Conservation (phyloP, 2,113 vertebrate genomes). For the Porphyrio hochstetteri region DNA sequence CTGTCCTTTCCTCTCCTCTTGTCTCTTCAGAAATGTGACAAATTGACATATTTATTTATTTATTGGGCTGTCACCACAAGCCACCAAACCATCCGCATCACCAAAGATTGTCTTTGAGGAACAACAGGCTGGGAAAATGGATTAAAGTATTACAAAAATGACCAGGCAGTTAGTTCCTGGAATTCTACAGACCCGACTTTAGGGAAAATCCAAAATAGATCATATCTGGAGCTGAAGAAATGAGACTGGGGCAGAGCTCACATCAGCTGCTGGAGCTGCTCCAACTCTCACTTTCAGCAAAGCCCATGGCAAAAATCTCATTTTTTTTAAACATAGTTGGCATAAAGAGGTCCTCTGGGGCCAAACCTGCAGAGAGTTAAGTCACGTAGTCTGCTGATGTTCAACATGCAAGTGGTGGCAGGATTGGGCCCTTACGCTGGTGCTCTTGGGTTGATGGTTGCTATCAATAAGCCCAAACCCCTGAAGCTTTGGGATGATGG, state of each 20-base stretch:
- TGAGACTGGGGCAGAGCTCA: background rate
- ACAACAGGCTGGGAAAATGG: background rate
- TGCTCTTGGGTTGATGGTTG: background rate
- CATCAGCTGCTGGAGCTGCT: slow-evolving; percentile 29
- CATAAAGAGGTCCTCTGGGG: background rate
- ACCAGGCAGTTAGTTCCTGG: background rate
- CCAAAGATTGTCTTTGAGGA: background rate
- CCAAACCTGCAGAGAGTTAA: background rate
- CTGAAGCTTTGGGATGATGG: background rate
- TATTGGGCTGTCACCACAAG: background rate
- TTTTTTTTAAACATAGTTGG: background rate
- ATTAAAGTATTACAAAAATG: background rate
- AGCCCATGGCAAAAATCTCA: slow-evolving; percentile 2
- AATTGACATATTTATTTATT: background rate
- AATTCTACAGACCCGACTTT: background rate
- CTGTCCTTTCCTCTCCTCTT: background rate
- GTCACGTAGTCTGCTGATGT: background rate
- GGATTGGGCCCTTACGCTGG: background rate
- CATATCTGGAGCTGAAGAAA: background rate
- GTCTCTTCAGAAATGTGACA: background rate
- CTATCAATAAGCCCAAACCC: background rate
- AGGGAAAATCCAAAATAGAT: slow-evolving; percentile 3
- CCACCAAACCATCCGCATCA: background rate
- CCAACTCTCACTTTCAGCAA: background rate
- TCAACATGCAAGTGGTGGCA: background rate